phyloP scores from a whole-genome alignment of 2,113 vertebrate genomes.

The Prunella fulvescens region DNA sequence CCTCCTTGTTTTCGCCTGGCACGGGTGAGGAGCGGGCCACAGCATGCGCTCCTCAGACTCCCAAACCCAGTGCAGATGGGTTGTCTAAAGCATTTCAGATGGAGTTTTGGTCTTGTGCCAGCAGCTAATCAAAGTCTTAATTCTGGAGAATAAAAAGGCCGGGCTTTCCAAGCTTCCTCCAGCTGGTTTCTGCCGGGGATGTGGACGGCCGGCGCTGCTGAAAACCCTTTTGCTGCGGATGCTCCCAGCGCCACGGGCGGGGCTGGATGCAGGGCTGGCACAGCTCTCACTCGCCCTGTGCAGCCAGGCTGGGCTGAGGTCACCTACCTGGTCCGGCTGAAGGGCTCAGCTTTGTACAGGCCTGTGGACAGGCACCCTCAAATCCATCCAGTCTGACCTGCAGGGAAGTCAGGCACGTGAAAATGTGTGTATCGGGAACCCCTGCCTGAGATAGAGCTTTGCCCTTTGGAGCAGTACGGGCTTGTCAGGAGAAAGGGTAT shows the following conservation, averaged over 20 bases:
- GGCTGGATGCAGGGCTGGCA: not conserved
- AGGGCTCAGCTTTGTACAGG: not conserved
- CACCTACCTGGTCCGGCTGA: too few species aligned
- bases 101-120: conserved; percentile 37
- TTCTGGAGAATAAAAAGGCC: conserved; percentile 16
- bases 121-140: conserved; percentile 57
- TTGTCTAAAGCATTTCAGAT: conserved; percentile 44
- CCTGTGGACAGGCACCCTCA: not conserved
- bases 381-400: not conserved
- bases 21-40: not conserved
- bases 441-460: not conserved
- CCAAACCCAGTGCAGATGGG: conserved; percentile 7
- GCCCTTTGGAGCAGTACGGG: not conserved
- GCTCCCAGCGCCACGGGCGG: not conserved
- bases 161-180: not conserved
- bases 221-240: not conserved
- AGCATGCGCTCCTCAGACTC: not conserved
- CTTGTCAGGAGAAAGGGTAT: not conserved
- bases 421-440: rapidly evolving
- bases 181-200: not conserved
- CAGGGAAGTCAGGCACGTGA: not conserved
- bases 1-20: not conserved
- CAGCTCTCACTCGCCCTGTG: rapidly evolving
- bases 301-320: rapidly evolving
- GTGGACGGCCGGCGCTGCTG: not conserved